A percentile compares a stretch with the other conserved stretches of the same genome.
These are phyloP conservation scores for Trissonchulus sp. DNA, from an alignment of 2,888 invertebrate genomes.

Conservation along the genomic window DNA sequence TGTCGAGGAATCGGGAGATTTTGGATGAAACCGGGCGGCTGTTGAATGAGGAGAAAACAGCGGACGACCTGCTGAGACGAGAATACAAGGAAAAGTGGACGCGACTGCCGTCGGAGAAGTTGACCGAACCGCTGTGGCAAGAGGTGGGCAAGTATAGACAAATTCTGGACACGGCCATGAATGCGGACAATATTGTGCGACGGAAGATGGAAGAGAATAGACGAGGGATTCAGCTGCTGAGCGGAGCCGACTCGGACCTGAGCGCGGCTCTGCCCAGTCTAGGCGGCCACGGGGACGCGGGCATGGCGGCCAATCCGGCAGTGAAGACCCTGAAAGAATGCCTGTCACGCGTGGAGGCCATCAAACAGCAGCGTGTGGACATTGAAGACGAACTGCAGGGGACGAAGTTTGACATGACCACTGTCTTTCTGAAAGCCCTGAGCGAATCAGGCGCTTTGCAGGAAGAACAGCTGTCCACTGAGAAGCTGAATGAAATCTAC, in stretches of 20 bases:
- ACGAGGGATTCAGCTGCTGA: slow-evolving; percentile 73
- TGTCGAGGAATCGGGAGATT: slow-evolving; percentile 67
- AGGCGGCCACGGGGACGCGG: slow-evolving; percentile 36
- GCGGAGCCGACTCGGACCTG: slow-evolving; percentile 60
- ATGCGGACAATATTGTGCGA: slow-evolving; percentile 72
- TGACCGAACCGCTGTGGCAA: slow-evolving; percentile 79
- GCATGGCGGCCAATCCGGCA: slow-evolving; percentile 55
- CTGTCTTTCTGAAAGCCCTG: slow-evolving; percentile 68
- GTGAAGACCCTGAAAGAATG: slow-evolving; percentile 66
- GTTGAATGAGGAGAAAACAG: slow-evolving; percentile 81
- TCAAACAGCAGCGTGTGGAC: slow-evolving; percentile 72
- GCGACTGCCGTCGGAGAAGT: slow-evolving; percentile 73
- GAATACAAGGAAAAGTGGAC: slow-evolving; percentile 92
- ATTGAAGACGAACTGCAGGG: slow-evolving; percentile 75
- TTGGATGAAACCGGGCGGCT: slow-evolving; percentile 56
- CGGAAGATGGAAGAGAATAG: slow-evolving; percentile 75
- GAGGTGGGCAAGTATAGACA: slow-evolving; percentile 84
- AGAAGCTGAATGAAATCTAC: slow-evolving; percentile 67
- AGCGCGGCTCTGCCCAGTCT: neutral
- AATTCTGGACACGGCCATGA: slow-evolving; percentile 81
- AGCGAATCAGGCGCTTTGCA: slow-evolving; percentile 68
- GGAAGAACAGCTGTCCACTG: slow-evolving; percentile 67
- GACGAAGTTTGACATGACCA: slow-evolving; percentile 55
- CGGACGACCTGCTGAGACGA: slow-evolving; percentile 74
- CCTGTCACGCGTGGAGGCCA: slow-evolving; percentile 64